Evolutionary conservation across 2,888 invertebrate genomes (phyloP), one percentile per base, ranked within the genome.

Genomic region (Stramonita haemastoma): DNA sequence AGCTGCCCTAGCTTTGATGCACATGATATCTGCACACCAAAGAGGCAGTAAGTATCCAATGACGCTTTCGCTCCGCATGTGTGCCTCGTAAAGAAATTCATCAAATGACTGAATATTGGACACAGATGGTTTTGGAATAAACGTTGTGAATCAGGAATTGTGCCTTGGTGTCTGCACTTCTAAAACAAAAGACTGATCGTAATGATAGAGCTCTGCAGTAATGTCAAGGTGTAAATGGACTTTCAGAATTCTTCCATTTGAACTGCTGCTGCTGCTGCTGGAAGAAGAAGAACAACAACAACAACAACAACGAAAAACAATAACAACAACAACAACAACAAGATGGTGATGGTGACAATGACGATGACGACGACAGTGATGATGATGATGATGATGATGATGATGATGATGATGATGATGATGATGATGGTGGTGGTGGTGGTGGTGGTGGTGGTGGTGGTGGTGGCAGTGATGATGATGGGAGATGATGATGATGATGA

Each of bases 311-410:
- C 26, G 85, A 85, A 22, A n/a, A n/a, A n/a, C n/a, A n/a, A n/a
- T n/a, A n/a, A n/a, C n/a, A n/a, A n/a, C n/a, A n/a, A n/a, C n/a
- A n/a, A n/a, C n/a, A n/a, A n/a, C n/a, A n/a, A n/a, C n/a, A 86
- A 32, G 60, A 56, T 46, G 86, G 56, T 46, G 56, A 86, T 57
- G 19, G 56, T 29, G 86, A 86, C 32, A n/a, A 86, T 70, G 66
- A 86, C 17, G 60, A 86, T 77, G 77, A 77, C n/a, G 77, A 77
- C n/a, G 77, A 77, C n/a, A n/a, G n/a, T 29, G 77, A 77, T 29
- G 77, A 77, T 29, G 77, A 77, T 29, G 77, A 77, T 29, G 77
- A n/a, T 29, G 77, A n/a, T 29, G 77, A n/a, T n/a, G 77, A 8
- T 29, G 77, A n/a, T 29, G 77, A 8, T 77, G 77, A n/a, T 29